phyloP scores from a whole-genome alignment of 2,113 vertebrate species.

The Mugil cephalus region DNA sequence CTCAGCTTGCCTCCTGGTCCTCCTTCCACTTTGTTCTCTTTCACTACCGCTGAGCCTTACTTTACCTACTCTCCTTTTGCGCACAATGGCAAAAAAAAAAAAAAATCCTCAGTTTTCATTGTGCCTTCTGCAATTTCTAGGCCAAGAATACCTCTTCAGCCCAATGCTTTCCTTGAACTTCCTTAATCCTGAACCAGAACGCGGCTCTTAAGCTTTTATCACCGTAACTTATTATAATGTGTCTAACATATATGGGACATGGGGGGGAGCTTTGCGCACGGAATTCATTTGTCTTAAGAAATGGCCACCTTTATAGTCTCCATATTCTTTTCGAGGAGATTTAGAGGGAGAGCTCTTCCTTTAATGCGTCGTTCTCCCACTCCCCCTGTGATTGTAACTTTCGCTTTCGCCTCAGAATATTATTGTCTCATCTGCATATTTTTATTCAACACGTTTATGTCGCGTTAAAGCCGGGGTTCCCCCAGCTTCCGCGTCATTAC shows the following conservation, averaged over 20 bases:
- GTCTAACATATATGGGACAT: too few relatives aligned
- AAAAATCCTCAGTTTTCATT: conserved; percentile 18
- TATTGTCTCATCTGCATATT: neutral
- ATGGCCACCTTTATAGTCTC: too few relatives aligned
- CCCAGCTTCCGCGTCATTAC: neutral
- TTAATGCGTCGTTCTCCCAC: neutral
- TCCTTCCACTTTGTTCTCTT: conserved; percentile 57
- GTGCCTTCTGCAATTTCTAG: conserved; percentile 30
- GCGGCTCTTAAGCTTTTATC: neutral
- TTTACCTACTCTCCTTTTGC: conserved; percentile 35
- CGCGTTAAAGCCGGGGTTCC: conserved; percentile 2
- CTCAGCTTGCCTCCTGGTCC: conserved; percentile 53
- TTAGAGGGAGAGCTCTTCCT: too few relatives aligned
- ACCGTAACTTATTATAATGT: neutral
- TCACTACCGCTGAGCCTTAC: conserved; percentile 35
- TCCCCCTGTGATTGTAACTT: neutral
- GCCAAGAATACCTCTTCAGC: conserved; percentile 26
- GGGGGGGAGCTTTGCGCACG: neutral
- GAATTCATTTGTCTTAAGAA: too few relatives aligned
- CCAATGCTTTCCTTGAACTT: conserved; percentile 13
- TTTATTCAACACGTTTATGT: neutral
- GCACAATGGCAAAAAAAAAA: conserved; percentile 42
- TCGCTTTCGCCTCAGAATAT: too few relatives aligned
- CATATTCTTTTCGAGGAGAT: too few relatives aligned
- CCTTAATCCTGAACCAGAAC: neutral